Conservation (phyloP, 1,140 invertebrate species). For the Glossosoma conforme region DNA sequence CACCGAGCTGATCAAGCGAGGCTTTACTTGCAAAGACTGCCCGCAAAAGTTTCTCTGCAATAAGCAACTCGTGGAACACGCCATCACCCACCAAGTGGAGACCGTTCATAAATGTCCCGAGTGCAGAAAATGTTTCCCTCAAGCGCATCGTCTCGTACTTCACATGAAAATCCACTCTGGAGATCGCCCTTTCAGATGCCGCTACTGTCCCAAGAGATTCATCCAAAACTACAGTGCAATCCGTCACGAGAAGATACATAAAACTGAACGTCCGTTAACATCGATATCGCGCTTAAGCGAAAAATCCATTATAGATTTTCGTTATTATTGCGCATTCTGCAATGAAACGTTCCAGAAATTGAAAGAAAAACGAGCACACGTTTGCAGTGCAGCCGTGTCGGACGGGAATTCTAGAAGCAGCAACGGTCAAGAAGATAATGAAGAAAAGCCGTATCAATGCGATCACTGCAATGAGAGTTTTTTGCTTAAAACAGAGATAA, state of each 20-base stretch:
- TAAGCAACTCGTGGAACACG: constrained; percentile 4
- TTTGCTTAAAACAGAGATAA: background rate
- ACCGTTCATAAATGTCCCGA: constrained; percentile 18
- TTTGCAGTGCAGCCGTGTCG: constrained; percentile 3
- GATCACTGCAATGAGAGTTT: constrained; percentile 10
- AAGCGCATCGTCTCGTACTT: constrained; percentile 12
- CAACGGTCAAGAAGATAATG: too few relatives aligned
- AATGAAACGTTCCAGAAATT: constrained; percentile 11
- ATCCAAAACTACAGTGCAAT: constrained; percentile 38
- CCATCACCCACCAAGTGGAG: constrained; percentile 17
- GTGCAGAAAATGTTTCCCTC: constrained; percentile 21
- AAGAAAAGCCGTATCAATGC: constrained; percentile 9
- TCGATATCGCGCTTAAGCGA: too few relatives aligned
- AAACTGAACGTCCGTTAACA: too few relatives aligned
- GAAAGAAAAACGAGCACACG: constrained; percentile 4
- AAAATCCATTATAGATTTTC: background rate
- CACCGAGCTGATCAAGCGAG: too few relatives aligned
- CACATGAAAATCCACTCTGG: constrained; percentile 50
- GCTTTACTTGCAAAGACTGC: constrained; percentile 10
- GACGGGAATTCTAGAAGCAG: too few relatives aligned
- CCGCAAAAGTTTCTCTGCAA: background rate
- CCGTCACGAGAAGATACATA: too few relatives aligned
- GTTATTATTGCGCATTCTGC: constrained; percentile 16
- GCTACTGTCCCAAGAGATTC: constrained; percentile 48
- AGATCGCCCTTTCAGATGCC: constrained; percentile 47